A percentile compares a stretch with the other conserved stretches of the same genome.
Conservation (phyloP, 64 coral and sea anemone species). For the Stichodactyla mertensii region DNA sequence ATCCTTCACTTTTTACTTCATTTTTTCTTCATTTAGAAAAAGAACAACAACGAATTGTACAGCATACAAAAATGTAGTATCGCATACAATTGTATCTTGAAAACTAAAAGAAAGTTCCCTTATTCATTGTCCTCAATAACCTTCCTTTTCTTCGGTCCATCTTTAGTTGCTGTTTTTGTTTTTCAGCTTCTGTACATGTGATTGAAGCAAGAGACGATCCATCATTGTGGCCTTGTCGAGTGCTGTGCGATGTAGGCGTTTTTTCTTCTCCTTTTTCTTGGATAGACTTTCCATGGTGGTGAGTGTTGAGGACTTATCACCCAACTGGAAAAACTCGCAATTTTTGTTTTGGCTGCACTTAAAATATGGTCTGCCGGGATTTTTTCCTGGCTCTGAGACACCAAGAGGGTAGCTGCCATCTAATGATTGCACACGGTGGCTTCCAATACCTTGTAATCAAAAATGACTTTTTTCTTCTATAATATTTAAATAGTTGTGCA, state of each 20-base stretch:
- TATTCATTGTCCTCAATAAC: background rate
- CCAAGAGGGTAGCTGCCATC: background rate
- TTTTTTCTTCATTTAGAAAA: background rate
- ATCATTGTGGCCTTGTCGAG: background rate
- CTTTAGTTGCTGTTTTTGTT: background rate
- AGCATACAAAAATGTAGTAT: no score
- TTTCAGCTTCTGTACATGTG: background rate
- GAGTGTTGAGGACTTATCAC: background rate
- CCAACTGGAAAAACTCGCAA: background rate
- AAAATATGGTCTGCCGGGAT: background rate
- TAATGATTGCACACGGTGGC: background rate
- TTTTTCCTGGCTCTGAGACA: background rate
- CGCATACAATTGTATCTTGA: background rate
- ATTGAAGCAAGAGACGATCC: background rate
- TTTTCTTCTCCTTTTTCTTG: background rate
- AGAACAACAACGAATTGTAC: background rate
- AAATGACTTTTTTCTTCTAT: background rate
- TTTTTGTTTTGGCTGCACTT: background rate
- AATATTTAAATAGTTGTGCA: background rate
- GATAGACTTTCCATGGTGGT: background rate
- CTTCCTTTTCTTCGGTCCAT: background rate
- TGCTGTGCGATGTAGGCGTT: background rate
- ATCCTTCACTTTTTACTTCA: background rate
- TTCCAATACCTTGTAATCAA: background rate
- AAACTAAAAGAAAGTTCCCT: background rate